Conservation (phyloP, 2,113 vertebrate genomes). For the Otocyon megalotis region DNA sequence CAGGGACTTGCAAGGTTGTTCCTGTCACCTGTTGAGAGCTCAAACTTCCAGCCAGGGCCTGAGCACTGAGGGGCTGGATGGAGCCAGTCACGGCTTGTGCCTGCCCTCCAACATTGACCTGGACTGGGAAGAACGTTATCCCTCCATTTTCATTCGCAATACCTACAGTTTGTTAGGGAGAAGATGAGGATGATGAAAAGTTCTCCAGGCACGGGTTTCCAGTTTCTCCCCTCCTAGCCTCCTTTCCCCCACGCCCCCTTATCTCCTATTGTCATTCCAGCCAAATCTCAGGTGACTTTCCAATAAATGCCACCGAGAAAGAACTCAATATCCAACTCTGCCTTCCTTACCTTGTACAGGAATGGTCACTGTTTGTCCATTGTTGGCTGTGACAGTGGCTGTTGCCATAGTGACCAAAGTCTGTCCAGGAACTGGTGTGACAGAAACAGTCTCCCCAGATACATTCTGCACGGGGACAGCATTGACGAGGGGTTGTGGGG, state of each 20-base stretch:
- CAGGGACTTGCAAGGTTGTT: constrained; percentile 85
- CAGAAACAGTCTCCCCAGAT: constrained; percentile 85
- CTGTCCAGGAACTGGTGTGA: constrained; percentile 91
- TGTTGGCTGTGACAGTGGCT: constrained; percentile 91
- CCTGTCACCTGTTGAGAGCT: constrained; percentile 85
- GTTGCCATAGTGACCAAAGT: constrained; percentile 95
- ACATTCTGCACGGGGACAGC: constrained; percentile 87
- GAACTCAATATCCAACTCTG: background rate
- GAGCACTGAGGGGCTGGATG: constrained; percentile 90
- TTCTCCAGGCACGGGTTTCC: background rate
- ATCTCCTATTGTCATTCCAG: background rate
- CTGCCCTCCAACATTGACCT: constrained; percentile 90
- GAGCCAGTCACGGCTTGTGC: constrained; percentile 86
- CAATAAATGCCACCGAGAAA: background rate
- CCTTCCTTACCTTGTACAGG: constrained; percentile 89
- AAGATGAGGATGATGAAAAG: background rate
- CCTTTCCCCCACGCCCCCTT: fast-evolving
- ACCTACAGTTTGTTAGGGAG: constrained; percentile 84
- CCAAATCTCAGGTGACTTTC: background rate
- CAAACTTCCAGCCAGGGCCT: constrained; percentile 85
- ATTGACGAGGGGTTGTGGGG: constrained; percentile 85
- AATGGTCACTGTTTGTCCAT: constrained; percentile 92
- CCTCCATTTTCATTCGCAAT: constrained; percentile 96
- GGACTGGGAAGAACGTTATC: constrained; percentile 93
- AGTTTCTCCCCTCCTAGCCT: background rate